Evolutionary conservation across 2,797 vertebrate species (phyloP).

Genomic region (Hippopotamyrus pictus): DNA sequence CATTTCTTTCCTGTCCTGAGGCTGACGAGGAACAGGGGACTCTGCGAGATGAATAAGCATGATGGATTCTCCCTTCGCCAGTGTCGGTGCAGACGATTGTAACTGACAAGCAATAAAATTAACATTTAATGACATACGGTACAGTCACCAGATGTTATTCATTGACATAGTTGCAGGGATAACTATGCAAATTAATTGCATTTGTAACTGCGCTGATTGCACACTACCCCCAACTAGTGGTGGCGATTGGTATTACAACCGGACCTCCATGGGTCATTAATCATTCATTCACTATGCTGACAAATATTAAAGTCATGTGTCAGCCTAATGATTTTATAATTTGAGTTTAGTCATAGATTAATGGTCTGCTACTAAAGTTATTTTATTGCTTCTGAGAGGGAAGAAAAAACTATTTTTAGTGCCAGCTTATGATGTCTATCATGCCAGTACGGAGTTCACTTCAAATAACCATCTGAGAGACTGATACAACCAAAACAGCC

Average conservation of each 20-base stretch:
- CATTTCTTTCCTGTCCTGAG: background rate
- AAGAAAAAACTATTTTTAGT: background rate
- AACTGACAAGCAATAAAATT: slow-evolving; percentile 1
- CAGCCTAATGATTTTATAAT: background rate
- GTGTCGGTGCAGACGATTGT: background rate
- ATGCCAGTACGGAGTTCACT: background rate
- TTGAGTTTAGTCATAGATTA: background rate
- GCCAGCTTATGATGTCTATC: background rate
- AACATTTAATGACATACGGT: background rate
- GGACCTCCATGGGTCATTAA: background rate
- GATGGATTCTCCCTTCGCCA: background rate
- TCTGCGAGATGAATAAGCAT: background rate
- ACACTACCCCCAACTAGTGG: background rate
- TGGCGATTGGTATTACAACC: background rate
- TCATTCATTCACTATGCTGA: background rate
- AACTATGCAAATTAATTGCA: background rate
- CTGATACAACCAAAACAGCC: background rate
- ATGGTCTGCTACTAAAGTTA: background rate
- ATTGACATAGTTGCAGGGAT: background rate
- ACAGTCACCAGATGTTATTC: background rate
- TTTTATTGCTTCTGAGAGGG: background rate
- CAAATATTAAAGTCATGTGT: background rate
- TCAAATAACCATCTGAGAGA: background rate
- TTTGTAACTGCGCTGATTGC: background rate
- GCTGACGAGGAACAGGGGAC: background rate